Evolutionary conservation across 2,113 vertebrate genomes (phyloP), one percentile per base, ranked within the genome.

Genomic region (Podarcis raffonei): DNA sequence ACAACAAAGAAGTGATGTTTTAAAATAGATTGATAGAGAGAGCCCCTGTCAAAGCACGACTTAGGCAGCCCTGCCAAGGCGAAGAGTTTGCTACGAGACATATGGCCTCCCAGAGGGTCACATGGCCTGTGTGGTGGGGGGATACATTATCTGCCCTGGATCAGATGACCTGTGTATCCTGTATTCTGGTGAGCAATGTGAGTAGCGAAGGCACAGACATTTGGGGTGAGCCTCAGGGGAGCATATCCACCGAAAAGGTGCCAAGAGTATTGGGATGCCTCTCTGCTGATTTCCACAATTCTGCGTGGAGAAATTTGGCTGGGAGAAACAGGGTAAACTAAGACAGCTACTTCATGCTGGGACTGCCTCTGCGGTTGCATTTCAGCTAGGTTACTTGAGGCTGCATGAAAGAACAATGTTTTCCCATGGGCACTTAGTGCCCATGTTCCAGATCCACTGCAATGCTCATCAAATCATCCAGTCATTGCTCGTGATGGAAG

Each of bases 121-220:
- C 94, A 95, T 59, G 95, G 92, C 85, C 87, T 2, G 5, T 89
- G 95, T 53, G 18, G 95, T 94, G 94, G 95, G 5, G 95, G 95
- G 94, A 92, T 87, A 25, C 82, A 69, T 84, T 92, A 62, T 92
- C 48, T 18, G 87, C 89, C 83, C 90, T 92, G 91, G 95, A 94
- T 91, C 94, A 8, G 0, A 92, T 88, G 92, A 82, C 89, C 81
- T 3, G 59, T 68, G 91, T 93, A 81, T 91, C 91, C 79, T 0
- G 22, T 89, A 85, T 91, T 90, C 85, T 88, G 68, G 88, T 90
- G 93, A 89, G 8, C 59, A 94, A 84, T 22, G 81, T 85, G 94
- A 94, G 94, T 93, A 90, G 84, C 74, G 92, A 62, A 53, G 53
- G 77, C 53, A 27, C 0, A 4, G 83, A 32, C 84, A 76, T 85